Percentiles rank a stretch among this genome's conserved stretches.
Evolutionary conservation across 1,140 invertebrate species (phyloP).

Genomic region (Solenopsis fugax): DNA sequence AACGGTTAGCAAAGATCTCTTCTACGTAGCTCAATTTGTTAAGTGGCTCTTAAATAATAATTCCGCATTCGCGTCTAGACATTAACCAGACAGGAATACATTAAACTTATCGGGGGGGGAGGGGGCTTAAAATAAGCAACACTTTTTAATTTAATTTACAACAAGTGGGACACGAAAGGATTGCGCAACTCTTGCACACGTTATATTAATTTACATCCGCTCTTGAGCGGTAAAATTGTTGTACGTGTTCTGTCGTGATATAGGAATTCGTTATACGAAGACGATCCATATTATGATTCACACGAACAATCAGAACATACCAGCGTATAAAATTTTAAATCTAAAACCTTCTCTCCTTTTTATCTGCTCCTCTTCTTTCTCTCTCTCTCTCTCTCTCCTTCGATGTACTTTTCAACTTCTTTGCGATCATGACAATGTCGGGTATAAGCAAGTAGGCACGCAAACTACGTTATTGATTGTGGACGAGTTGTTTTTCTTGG

Average conservation of each 20-base stretch:
- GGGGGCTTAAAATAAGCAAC: neutral
- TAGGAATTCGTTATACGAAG: neutral
- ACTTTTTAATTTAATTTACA: constrained; percentile 11
- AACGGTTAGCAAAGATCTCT: neutral
- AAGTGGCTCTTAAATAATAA: neutral
- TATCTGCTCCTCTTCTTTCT: neutral
- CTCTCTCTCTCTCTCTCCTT: neutral
- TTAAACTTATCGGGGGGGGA: no score
- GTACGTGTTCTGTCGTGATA: neutral
- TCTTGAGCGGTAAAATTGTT: neutral
- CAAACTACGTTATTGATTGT: constrained; percentile 29
- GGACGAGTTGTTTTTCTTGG: constrained; percentile 11
- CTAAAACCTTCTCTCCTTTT: neutral
- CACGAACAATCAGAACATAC: neutral
- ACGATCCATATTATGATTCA: neutral
- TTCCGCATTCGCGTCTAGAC: neutral
- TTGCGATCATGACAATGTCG: neutral
- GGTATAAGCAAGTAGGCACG: constrained; percentile 21
- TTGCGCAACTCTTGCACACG: neutral
- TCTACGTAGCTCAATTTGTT: neutral
- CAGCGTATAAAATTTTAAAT: constrained; percentile 28
- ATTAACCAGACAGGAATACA: neutral
- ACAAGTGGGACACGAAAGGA: neutral
- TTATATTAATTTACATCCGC: neutral
- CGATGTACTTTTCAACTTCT: neutral